Base-by-base conservation (phyloP, 2,797 vertebrate genomes). In the Melanotaenia maccullochi region DNA sequence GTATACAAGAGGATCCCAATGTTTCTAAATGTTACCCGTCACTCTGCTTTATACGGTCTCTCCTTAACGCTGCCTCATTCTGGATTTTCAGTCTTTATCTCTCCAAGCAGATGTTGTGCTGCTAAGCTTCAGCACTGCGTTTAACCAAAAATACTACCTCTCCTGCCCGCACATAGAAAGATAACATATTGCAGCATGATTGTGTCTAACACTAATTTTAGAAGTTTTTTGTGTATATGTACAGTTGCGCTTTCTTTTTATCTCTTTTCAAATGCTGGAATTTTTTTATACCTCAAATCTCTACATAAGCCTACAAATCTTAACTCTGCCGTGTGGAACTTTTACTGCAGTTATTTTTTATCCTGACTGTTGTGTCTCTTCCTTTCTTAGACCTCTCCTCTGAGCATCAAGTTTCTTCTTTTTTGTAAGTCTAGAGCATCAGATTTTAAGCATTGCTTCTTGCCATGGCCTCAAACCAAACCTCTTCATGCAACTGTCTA, bases 141-240 rank as follows among this genome's bases (percentile, higher is more conserved):
- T 91, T 91, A 91, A 92, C 89, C 91, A 88, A 94, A 94, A 90
- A 85, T 92, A 92, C 93, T 95, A 95, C 94, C 94, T 95, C 94
- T 94, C 87, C 91, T 83, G 85, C 89, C 85, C 60, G 82, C 91
- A 86, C 85, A 82, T 36, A 49, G 78, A n/a, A 49, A 22, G 22
- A 22, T 49, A 49, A 49, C 47, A 49, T 22, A 22, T 83, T 8
- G 63, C 79, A 83, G 86, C 90, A 88, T 84, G 72, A 87, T 88
- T 90, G 77, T 90, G 79, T 91, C 87, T 83, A 76, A 84, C 84
- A 85, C 73, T 83, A 85, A 85, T 73, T 73, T 85, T 76, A 79
- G 80, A 78, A 60, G 62, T 47, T 9, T 40, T 79, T 74, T 81
- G 64, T 81, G 65, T 73, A 70, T 72, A 73, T 88, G 79, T 90